Evolutionary conservation across 30 jellyfish, hydroid and myxozoan species (phyloP).

Genomic region (Clytia hemisphaerica): DNA sequence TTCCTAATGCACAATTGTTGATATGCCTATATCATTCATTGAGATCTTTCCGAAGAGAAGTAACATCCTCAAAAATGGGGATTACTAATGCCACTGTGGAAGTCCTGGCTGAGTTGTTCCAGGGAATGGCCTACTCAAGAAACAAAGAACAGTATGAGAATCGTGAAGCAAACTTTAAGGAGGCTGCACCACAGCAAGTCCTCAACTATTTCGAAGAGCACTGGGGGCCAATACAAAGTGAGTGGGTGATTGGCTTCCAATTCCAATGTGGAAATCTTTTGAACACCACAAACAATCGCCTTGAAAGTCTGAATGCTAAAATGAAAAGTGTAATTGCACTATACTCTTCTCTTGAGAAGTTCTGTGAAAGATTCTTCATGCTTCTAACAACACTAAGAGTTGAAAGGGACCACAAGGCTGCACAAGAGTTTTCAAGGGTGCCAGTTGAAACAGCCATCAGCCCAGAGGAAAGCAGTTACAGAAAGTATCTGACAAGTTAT

Average conservation of each 20-base stretch:
- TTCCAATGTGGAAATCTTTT: conserved; percentile 2
- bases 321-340: conserved; percentile 25
- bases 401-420: conserved; percentile 37
- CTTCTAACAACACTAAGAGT: background rate
- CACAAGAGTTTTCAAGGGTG: background rate
- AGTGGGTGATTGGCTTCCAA: conserved; percentile 45
- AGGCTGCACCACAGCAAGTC: conserved; percentile 11
- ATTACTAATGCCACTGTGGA: conserved; percentile 23
- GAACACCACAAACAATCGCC: conserved; percentile 34
- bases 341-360: conserved; percentile 14
- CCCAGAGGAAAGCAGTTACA: background rate
- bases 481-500: conserved; percentile 21
- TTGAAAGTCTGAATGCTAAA: conserved; percentile 42
- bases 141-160: background rate
- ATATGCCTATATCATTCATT: conserved; percentile 43
- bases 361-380: conserved; percentile 13
- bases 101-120: conserved; percentile 8
- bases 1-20: conserved; percentile 27
- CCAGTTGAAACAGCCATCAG: background rate
- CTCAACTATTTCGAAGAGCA: conserved; percentile 5
- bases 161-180: background rate
- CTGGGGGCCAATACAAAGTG: conserved; percentile 41
- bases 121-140: conserved; percentile 8
- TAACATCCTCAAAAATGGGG: conserved; percentile 32
- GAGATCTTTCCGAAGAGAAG: conserved; percentile 40